phyloP scores from a whole-genome alignment of 2,113 vertebrate species.

The Phycodurus eques region DNA sequence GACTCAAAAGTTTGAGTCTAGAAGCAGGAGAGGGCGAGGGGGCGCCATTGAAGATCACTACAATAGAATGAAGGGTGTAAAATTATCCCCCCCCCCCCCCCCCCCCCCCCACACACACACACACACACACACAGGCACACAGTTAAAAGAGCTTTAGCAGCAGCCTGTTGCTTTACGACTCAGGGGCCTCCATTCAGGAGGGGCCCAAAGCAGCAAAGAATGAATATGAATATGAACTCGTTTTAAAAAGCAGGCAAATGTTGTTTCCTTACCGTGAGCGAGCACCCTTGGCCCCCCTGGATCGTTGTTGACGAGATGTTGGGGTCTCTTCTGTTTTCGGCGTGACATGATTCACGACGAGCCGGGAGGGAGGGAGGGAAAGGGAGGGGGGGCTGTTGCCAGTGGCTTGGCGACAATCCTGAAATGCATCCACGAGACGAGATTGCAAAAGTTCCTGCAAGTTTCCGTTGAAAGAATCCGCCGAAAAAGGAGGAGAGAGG shows the following conservation, averaged over 20 bases:
- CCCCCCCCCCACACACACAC: no score
- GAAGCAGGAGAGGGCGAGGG: neutral
- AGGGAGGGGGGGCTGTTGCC: conserved; percentile 33
- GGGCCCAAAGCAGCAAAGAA: neutral
- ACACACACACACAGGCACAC: neutral
- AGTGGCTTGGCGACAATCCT: conserved; percentile 14
- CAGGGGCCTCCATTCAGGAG: neutral
- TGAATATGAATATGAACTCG: neutral
- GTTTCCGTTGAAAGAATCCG: conserved; percentile 1
- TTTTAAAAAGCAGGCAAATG: neutral
- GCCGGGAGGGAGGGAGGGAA: neutral
- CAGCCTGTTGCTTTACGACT: neutral
- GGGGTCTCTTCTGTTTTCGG: conserved; percentile 81
- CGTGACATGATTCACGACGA: conserved; percentile 80
- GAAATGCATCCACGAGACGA: conserved; percentile 39
- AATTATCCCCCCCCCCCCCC: neutral
- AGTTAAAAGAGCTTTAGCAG: neutral
- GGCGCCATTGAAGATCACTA: neutral
- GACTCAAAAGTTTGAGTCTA: neutral
- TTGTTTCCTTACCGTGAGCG: conserved; percentile 71
- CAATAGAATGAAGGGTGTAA: neutral
- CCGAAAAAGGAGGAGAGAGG: conserved; percentile 12
- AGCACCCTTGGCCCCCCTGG: conserved; percentile 71
- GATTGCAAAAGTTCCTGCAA: conserved; percentile 8
- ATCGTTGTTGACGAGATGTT: conserved; percentile 78